Percentiles rank a stretch among this genome's conserved stretches.
These are phyloP conservation scores for Alouatta palliata DNA, from an alignment of 2,113 vertebrate species.

Conservation along the genomic window DNA sequence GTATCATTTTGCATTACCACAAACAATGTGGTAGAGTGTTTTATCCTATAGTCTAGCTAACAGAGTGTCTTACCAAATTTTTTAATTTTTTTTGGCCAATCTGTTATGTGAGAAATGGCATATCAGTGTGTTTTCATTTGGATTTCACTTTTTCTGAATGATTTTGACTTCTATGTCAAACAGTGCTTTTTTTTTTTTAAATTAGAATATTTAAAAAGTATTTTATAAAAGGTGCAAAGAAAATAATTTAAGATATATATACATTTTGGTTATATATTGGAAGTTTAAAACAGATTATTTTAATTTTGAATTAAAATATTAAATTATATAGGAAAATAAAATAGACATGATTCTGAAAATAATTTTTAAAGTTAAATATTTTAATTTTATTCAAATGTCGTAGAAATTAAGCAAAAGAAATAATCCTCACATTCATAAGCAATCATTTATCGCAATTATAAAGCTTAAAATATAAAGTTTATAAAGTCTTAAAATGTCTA, in stretches of 20 bases:
- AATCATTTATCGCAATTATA: neutral
- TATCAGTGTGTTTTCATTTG: neutral
- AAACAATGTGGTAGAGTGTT: neutral
- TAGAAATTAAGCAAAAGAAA: slow-evolving; percentile 4
- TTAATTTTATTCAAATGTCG: neutral
- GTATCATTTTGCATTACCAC: neutral
- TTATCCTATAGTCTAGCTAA: neutral
- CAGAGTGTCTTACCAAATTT: neutral
- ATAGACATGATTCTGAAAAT: neutral
- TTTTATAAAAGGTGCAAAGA: neutral
- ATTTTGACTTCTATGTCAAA: neutral
- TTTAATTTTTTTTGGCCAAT: neutral
- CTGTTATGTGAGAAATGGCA: neutral
- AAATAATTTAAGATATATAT: neutral
- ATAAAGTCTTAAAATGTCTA: neutral
- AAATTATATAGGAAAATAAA: neutral
- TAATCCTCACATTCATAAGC: neutral
- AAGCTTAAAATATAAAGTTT: neutral
- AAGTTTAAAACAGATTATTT: neutral
- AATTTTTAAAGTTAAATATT: slow-evolving; percentile 11
- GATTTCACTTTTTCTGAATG: neutral
- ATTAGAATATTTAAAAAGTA: neutral
- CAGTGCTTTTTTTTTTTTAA: neutral
- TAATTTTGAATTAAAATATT: neutral
- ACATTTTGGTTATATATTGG: neutral